Evolutionary conservation across 92 coral and sea anemone species (phyloP).

Genomic region (Epizoanthus stellaris): DNA sequence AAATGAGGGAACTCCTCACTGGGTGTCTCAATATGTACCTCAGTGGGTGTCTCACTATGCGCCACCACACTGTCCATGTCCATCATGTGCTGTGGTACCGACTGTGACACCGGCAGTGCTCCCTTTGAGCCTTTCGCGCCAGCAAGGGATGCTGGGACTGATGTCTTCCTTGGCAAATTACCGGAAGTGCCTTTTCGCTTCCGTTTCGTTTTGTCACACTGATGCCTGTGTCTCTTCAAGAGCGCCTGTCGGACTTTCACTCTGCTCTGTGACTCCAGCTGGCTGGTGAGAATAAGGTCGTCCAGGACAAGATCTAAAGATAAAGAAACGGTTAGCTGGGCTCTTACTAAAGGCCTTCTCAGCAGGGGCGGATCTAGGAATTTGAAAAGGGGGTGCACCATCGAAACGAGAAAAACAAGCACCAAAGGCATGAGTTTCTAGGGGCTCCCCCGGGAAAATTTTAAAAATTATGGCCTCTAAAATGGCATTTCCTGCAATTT

Average conservation of each 20-base stretch:
- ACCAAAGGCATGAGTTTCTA: too few relatives aligned
- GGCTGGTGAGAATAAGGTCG: conserved; percentile 79
- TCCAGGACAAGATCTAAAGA: conserved; percentile 83
- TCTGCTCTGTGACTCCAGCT: conserved; percentile 76
- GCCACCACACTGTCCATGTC: neutral
- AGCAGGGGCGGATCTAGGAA: too few relatives aligned
- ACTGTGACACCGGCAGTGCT: conserved; percentile 39
- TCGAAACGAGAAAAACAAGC: too few relatives aligned
- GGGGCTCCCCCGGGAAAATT: too few relatives aligned
- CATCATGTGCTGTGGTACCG: conserved; percentile 54
- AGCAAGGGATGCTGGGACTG: conserved; percentile 51
- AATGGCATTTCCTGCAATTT: too few relatives aligned
- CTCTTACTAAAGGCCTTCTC: too few relatives aligned
- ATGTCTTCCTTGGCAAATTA: conserved; percentile 56
- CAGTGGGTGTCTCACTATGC: neutral
- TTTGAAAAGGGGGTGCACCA: too few relatives aligned
- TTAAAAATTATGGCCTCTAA: too few relatives aligned
- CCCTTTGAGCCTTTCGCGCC: conserved; percentile 35
- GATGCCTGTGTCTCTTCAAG: conserved; percentile 75
- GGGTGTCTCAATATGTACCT: too few relatives aligned
- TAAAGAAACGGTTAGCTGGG: too few relatives aligned
- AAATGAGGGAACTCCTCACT: conserved; percentile 61
- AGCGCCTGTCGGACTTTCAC: conserved; percentile 69
- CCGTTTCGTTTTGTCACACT: conserved; percentile 57
- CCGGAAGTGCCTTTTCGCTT: conserved; percentile 55